Evolutionary conservation across 2,888 invertebrate genomes (phyloP).

Genomic region (Eucriotettix oculatus): DNA sequence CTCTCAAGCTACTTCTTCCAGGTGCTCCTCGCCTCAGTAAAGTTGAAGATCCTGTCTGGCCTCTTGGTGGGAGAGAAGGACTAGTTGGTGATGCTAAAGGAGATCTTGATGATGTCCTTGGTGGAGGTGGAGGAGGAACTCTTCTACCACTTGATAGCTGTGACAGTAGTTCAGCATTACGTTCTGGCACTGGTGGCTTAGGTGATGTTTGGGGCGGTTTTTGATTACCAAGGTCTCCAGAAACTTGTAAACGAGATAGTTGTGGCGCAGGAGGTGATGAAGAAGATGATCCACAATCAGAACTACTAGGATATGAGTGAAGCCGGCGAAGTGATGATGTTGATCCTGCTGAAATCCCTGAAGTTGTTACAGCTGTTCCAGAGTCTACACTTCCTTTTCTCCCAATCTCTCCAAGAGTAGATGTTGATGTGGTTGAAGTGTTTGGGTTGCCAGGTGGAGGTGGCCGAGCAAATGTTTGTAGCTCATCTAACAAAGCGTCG

Average conservation of each 20-base stretch:
- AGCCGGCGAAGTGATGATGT: conserved; percentile 45
- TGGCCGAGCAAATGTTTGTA: conserved; percentile 76
- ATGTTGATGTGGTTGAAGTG: conserved; percentile 22
- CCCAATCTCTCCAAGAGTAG: conserved; percentile 29
- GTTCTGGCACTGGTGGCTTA: conserved; percentile 70
- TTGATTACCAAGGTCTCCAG: conserved; percentile 16
- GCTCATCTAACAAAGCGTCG: conserved; percentile 89
- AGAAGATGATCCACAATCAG: conserved; percentile 44
- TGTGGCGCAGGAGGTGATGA: conserved; percentile 58
- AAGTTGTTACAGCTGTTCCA: conserved; percentile 27
- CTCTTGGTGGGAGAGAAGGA: conserved; percentile 43
- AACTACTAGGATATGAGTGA: conserved; percentile 74
- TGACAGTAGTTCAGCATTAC: conserved; percentile 60
- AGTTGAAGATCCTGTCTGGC: conserved; percentile 19
- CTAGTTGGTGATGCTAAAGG: conserved; percentile 73
- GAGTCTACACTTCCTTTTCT: conserved; percentile 37
- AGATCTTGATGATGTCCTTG: conserved; percentile 77
- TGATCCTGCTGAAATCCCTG: conserved; percentile 14
- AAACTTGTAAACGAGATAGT: conserved; percentile 27
- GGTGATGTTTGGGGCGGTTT: conserved; percentile 20
- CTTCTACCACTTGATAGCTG: conserved; percentile 54
- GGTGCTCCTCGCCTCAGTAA: conserved; percentile 23
- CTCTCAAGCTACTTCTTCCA: conserved; percentile 25
- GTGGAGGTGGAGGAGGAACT: conserved; percentile 81
- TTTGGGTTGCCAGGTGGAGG: conserved; percentile 25